These are phyloP conservation scores for Dendroctonus valens DNA, from an alignment of 1,140 invertebrate genomes.

Conservation along the genomic window DNA sequence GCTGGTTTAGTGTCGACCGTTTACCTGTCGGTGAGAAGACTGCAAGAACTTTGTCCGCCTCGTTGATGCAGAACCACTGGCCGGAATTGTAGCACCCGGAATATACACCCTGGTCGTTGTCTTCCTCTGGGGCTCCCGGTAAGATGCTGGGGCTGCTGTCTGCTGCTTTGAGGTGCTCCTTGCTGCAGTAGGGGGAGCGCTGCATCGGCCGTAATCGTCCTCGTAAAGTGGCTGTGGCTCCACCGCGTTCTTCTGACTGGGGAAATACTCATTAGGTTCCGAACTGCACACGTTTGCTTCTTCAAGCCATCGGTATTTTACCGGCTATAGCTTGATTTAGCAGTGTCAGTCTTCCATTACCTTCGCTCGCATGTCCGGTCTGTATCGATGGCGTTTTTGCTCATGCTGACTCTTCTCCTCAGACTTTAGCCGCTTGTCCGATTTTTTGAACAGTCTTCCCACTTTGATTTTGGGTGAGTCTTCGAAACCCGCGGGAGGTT, in stretches of 20 bases:
- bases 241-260: constrained; percentile 74
- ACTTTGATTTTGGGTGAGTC: constrained; percentile 67
- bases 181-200: constrained; percentile 68
- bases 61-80: constrained; percentile 75
- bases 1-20: too few relatives aligned
- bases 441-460: constrained; percentile 72
- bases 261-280: constrained; percentile 27
- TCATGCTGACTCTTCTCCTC: constrained; percentile 67
- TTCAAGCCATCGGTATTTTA: background rate
- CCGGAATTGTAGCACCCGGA: constrained; percentile 68
- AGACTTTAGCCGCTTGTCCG: constrained; percentile 78
- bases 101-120: constrained; percentile 66
- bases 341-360: constrained; percentile 44
- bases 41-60: constrained; percentile 56
- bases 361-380: constrained; percentile 70
- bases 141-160: constrained; percentile 65
- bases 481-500: constrained; percentile 81
- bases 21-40: constrained; percentile 14
- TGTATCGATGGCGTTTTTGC: constrained; percentile 60
- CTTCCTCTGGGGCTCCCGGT: constrained; percentile 63
- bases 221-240: constrained; percentile 60
- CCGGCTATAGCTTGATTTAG: background rate
- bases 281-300: background rate
- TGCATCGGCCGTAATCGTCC: constrained; percentile 63
- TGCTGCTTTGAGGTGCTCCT: constrained; percentile 68